Conservation (phyloP, 2,888 invertebrate species). For the Chrysolina haemoptera region DNA sequence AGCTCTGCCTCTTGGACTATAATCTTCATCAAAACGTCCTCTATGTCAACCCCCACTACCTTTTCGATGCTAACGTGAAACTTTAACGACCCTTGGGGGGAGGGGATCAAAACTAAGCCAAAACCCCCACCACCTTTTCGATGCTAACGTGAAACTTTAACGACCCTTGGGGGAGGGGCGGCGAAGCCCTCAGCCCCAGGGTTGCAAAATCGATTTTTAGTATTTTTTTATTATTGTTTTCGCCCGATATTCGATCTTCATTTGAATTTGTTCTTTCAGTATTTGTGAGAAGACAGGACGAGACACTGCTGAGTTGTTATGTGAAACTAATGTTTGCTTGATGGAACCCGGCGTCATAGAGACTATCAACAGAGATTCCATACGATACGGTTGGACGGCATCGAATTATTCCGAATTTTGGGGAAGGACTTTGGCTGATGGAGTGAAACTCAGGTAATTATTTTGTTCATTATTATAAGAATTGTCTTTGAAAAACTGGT, state of each 20-base stretch:
- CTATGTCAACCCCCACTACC: too few relatives aligned
- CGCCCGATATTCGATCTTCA: neutral
- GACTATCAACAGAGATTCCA: constrained; percentile 75
- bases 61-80: too few relatives aligned
- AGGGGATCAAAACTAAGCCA: too few relatives aligned
- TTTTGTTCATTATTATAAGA: constrained; percentile 3
- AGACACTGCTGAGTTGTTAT: constrained; percentile 73
- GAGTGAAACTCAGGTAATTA: constrained; percentile 70
- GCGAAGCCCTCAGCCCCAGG: too few relatives aligned
- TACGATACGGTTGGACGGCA: constrained; percentile 81
- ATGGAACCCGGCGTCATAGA: constrained; percentile 80
- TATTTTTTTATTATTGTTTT: too few relatives aligned
- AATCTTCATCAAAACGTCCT: too few relatives aligned
- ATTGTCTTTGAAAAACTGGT: neutral
- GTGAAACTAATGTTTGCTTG: constrained; percentile 83
- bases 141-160: too few relatives aligned
- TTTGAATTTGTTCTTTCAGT: constrained; percentile 67
- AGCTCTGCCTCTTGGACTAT: too few relatives aligned
- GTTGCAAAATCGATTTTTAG: too few relatives aligned
- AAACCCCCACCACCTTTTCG: too few relatives aligned
- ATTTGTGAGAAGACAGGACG: constrained; percentile 70
- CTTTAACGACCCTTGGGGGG: too few relatives aligned
- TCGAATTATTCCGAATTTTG: constrained; percentile 88
- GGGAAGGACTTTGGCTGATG: constrained; percentile 87
- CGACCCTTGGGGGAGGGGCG: too few relatives aligned